Base-by-base conservation (phyloP, 2,888 invertebrate genomes). In the Pilophorus perplexus region DNA sequence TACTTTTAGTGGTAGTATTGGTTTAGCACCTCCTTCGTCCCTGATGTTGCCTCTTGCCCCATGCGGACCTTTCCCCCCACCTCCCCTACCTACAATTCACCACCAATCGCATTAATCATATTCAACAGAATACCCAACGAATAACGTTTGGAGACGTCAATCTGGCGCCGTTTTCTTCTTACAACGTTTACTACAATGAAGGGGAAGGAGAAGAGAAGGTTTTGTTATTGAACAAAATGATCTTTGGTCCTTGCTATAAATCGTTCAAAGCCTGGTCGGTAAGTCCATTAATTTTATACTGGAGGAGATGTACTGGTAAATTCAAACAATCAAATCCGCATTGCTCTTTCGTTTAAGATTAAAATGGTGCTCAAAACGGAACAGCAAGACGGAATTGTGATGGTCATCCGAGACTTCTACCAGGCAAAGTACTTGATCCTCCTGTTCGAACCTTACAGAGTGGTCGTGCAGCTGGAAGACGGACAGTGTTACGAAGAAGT, bases 321-420 rank as follows among this genome's bases (percentile, higher is more conserved):
- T n/a, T n/a, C n/a, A n/a, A n/a, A n/a, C n/a, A n/a, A n/a, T n/a
- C n/a, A n/a, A n/a, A n/a, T n/a, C n/a, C n/a, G n/a, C n/a, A n/a
- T 44, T 5, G 5, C 14, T 10, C 20, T n/a, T 20, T 23, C 42
- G 27, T 70, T 60, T 33, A 57, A 71, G 71, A 38, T 71, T 33
- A 68, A 68, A 40, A 5, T 71, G 25, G 68, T 67, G 8, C 20
- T 71, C 8, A 67, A 66, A 50, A 68, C 69, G 14, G 54, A 59
- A 8, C 46, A 55, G n/a, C 46, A 62, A 12, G 68, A 68, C 40
- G 71, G 71, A 1, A 10, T 66, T 16, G 20, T 71, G 1, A 28
- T 71, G 67, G 27, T 71, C 23, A 64, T 71, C 20, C 52, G 37
- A 42, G 67, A 67, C 8, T 25, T 28, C 18, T 52, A 46, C 38